Evolutionary conservation across 2,113 vertebrate genomes (phyloP), one percentile per base, ranked within the genome.

Genomic region (Ageneiosus marmoratus): DNA sequence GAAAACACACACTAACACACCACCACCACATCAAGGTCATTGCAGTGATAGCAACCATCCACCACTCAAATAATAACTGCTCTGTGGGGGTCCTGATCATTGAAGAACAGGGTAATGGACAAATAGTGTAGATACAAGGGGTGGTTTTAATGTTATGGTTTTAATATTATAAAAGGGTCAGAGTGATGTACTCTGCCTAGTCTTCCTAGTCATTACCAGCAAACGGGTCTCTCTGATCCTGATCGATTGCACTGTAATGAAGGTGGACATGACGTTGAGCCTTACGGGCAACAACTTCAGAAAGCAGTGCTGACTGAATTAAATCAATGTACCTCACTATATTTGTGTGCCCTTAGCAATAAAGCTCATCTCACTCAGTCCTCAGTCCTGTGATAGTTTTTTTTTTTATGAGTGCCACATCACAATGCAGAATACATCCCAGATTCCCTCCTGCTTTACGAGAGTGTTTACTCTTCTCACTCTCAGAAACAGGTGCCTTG

Each of bases 231-330:
- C 65, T 89, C 82, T 63, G 58, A 85, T 87, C 76, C 87, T 89
- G 90, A 91, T 90, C 86, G 90, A 92, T 90, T 92, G 82, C 65
- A 82, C 79, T 72, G 81, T 86, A 90, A 88, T 88, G 87, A 89
- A 89, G 81, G 67, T 10, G 82, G 88, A 82, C 84, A 78, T 83
- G 79, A 77, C 76, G 77, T 72, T 80, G 80, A 24, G 83, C 84
- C 85, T 89, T 86, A 87, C 69, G 84, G 86, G 88, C 87, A 88
- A 88, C 89, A 89, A 86, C 86, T 84, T 89, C 81, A 83, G 82
- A 63, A 9, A 88, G 81, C 76, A 85, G 85, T 85, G 88, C 86
- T 83, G 85, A 89, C 80, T 79, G 81, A 78, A 87, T 90, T 80
- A 79, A 86, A 86, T 82, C 77, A 83, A 86, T 89, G 86, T 85